phyloP scores from a whole-genome alignment of 1,140 invertebrate species.

The Cydia amplana region DNA sequence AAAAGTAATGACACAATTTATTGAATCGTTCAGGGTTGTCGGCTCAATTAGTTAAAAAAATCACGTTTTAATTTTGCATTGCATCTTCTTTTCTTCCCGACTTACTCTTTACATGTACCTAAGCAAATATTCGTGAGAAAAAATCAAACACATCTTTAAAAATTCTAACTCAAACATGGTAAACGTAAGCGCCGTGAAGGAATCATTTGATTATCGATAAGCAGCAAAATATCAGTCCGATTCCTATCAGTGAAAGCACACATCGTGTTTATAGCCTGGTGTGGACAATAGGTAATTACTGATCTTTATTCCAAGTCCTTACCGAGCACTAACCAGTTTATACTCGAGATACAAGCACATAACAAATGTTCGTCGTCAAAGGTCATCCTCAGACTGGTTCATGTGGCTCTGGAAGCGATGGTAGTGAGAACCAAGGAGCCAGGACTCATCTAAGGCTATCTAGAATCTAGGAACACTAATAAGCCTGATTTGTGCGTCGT shows the following conservation, averaged over 20 bases:
- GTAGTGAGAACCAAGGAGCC: not conserved
- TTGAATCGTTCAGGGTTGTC: no score
- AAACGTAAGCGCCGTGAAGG: not conserved
- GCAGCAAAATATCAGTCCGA: constrained; percentile 1
- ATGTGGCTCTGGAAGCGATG: not conserved
- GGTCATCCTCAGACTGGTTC: not conserved
- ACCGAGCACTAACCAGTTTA: not conserved
- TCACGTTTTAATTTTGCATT: no score
- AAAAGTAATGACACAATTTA: no score
- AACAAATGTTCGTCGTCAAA: not conserved
- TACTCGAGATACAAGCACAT: not conserved
- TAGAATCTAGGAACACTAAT: constrained; percentile 11
- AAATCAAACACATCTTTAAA: no score
- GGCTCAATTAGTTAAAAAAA: no score
- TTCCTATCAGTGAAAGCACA: not conserved
- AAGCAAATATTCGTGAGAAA: no score
- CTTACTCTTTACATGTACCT: no score
- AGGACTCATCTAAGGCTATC: not conserved
- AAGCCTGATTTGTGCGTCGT: constrained; percentile 6
- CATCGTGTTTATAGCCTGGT: constrained; percentile 1
- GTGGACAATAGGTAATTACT: constrained; percentile 8
- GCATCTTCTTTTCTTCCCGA: no score
- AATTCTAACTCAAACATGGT: not conserved
- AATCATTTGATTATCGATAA: constrained; percentile 1
- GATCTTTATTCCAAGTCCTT: not conserved